Percentiles rank a stretch among this genome's conserved stretches.
phyloP scores from a whole-genome alignment of 2,113 vertebrate species.

The Mormyrus iriodes region DNA sequence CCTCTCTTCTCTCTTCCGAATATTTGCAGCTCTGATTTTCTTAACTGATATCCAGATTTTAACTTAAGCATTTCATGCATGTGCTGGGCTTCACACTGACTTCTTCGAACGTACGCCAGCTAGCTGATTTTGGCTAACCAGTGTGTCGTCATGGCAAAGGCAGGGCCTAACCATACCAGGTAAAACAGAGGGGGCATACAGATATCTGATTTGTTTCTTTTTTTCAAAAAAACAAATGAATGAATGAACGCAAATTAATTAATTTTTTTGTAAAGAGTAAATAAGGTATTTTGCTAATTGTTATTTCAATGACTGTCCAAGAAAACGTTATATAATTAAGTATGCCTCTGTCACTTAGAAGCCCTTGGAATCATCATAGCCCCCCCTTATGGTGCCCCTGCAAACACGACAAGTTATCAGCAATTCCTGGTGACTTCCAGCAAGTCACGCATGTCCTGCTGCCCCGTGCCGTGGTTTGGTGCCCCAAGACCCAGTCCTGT shows the following conservation, averaged over 20 bases:
- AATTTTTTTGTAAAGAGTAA: neutral
- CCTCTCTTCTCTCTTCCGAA: neutral
- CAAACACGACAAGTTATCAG: neutral
- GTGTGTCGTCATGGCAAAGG: neutral
- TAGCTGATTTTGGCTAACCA: neutral
- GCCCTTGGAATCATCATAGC: neutral
- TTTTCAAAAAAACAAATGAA: neutral
- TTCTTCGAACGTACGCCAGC: neutral
- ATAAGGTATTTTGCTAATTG: neutral
- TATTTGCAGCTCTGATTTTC: neutral
- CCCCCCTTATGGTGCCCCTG: neutral
- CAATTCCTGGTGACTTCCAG: neutral
- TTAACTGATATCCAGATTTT: neutral
- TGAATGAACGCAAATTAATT: neutral
- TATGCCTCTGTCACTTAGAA: neutral
- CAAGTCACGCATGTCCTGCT: neutral
- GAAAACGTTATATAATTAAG: neutral
- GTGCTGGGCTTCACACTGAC: neutral
- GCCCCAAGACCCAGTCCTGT: neutral
- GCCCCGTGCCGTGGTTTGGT: neutral
- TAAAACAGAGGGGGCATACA: neutral
- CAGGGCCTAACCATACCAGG: neutral
- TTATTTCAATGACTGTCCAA: neutral
- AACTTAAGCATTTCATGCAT: neutral
- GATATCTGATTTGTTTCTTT: neutral